phyloP scores from a whole-genome alignment of 92 coral and sea anemone species.

The Blastomussa wellsi region DNA sequence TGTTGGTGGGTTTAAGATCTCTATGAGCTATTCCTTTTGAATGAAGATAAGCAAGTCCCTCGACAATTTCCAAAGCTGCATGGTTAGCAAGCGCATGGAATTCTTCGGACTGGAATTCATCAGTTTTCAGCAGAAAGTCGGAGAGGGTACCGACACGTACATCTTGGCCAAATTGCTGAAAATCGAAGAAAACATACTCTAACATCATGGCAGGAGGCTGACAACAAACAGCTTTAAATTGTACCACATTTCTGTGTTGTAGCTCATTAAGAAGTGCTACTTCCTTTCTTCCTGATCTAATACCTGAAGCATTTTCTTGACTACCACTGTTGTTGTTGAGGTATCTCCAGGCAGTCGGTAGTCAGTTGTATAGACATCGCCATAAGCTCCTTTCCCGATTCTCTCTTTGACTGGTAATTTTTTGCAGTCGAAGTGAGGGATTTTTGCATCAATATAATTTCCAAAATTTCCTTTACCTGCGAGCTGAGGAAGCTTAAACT shows the following conservation, averaged over 20 bases:
- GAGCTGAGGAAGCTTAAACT: constrained; percentile 31
- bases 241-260: constrained; percentile 42
- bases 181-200: constrained; percentile 50
- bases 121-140: constrained; percentile 40
- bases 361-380: constrained; percentile 35
- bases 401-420: constrained; percentile 31
- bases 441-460: constrained; percentile 12
- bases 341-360: constrained; percentile 35
- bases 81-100: constrained; percentile 6
- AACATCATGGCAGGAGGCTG: constrained; percentile 52
- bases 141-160: constrained; percentile 39
- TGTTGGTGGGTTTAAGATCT: constrained; percentile 7
- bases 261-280: background rate
- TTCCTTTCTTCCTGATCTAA: constrained; percentile 41
- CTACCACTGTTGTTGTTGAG: constrained; percentile 30
- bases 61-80: constrained; percentile 25
- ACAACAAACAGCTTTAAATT: constrained; percentile 38
- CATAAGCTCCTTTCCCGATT: constrained; percentile 26
- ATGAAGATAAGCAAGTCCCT: constrained; percentile 46
- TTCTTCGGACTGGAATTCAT: constrained; percentile 31
- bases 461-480: background rate
- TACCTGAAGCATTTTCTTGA: constrained; percentile 41
- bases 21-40: constrained; percentile 45
- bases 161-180: constrained; percentile 50
- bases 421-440: constrained; percentile 24